Conservation (phyloP, 2,113 vertebrate genomes). For the Hucho hucho region DNA sequence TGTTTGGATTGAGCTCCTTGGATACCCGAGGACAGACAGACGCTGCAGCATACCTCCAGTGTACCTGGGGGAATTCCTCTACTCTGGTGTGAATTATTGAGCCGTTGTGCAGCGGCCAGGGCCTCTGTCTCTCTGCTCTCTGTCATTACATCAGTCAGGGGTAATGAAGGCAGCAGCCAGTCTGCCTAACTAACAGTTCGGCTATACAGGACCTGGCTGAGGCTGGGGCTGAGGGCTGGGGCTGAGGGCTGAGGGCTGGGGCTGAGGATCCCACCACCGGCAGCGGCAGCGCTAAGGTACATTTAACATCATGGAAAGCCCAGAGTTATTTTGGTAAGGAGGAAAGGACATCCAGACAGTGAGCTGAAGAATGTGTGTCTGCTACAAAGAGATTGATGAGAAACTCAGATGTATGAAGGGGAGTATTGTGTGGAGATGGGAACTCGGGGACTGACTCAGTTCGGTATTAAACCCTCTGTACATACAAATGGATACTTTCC, state of each 20-base stretch:
- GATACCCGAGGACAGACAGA: slow-evolving; percentile 19
- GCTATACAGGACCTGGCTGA: not conserved
- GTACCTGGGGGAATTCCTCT: slow-evolving; percentile 54
- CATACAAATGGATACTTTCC: not conserved
- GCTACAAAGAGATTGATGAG: slow-evolving; percentile 21
- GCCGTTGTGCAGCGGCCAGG: slow-evolving; percentile 43
- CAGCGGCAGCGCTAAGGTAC: slow-evolving; percentile 29
- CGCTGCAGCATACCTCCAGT: not conserved
- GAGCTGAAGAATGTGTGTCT: slow-evolving; percentile 22
- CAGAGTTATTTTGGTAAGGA: slow-evolving; percentile 42
- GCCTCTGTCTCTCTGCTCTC: slow-evolving; percentile 55
- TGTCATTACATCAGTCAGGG: slow-evolving; percentile 21
- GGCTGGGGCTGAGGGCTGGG: not conserved
- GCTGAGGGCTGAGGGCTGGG: slow-evolving; percentile 30
- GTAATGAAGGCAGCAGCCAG: slow-evolving; percentile 41
- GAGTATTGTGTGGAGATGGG: not conserved
- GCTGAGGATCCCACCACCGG: not conserved
- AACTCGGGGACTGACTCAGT: not conserved
- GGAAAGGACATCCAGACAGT: slow-evolving; percentile 27
- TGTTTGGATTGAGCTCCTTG: slow-evolving; percentile 14
- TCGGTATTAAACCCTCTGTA: not conserved
- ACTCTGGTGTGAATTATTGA: slow-evolving; percentile 50
- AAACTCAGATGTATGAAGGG: slow-evolving; percentile 17
- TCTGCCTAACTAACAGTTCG: slow-evolving; percentile 42
- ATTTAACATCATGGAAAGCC: slow-evolving; percentile 29